phyloP scores from a whole-genome alignment of 1,140 invertebrate genomes.

The Lepidurus couesii region DNA sequence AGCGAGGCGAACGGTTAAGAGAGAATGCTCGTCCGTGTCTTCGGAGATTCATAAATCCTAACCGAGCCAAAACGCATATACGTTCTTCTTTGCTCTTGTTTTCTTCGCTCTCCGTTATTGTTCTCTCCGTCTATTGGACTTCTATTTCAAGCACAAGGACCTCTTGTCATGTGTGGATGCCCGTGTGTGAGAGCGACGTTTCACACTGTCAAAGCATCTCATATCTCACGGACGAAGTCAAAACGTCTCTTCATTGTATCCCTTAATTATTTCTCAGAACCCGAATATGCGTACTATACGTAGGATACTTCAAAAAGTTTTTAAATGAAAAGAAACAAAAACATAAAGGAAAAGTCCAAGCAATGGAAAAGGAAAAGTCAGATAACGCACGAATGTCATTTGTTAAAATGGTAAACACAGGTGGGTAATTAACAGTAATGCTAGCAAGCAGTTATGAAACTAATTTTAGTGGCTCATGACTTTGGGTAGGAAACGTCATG shows the following conservation, averaged over 20 bases:
- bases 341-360: no score
- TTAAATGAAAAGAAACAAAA: not conserved
- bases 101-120: not conserved
- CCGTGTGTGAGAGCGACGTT: not conserved
- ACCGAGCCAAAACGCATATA: not conserved
- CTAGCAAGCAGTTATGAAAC: no score
- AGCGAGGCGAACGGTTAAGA: not conserved
- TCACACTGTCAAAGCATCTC: not conserved
- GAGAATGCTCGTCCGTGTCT: slow-evolving; percentile 6
- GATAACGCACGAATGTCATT: no score
- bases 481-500: no score
- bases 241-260: slow-evolving; percentile 1
- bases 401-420: no score
- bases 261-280: not conserved
- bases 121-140: slow-evolving; percentile 17
- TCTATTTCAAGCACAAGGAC: slow-evolving; percentile 16
- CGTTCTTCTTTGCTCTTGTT: not conserved
- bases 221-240: not conserved
- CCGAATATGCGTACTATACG: not conserved
- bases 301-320: not conserved
- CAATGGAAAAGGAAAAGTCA: no score
- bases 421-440: no score
- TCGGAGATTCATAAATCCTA: slow-evolving; percentile 4
- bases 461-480: no score
- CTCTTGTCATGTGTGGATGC: slow-evolving; percentile 8